Conservation (phyloP, 2,888 invertebrate genomes). For the Heterodera filipjevi region DNA sequence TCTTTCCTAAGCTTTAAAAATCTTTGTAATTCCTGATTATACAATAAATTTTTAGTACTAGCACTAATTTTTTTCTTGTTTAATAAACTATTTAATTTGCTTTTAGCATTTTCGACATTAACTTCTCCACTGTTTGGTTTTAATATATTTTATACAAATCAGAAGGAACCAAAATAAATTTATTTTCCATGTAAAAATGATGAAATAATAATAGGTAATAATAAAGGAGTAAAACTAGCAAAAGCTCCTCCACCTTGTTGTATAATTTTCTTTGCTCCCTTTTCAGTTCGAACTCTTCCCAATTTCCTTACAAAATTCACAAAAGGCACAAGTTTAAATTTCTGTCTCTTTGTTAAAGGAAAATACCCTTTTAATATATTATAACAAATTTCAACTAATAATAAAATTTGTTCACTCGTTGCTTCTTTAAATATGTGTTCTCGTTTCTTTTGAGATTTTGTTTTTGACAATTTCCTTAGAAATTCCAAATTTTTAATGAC, state of each 20-base stretch:
- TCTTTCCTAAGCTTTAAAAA: neutral
- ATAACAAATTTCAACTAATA: constrained; percentile 22
- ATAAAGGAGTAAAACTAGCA: constrained; percentile 11
- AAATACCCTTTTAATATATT: constrained; percentile 18
- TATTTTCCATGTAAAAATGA: neutral
- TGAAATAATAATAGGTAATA: neutral
- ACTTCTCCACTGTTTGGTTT: neutral
- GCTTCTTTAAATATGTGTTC: constrained; percentile 5
- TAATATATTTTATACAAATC: constrained; percentile 26
- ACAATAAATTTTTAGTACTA: neutral
- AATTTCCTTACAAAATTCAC: too few species aligned
- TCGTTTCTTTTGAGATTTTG: constrained; percentile 11
- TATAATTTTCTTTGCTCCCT: too few species aligned
- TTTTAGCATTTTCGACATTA: neutral
- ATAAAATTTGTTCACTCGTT: constrained; percentile 10
- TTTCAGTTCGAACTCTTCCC: too few species aligned
- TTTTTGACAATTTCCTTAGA: neutral
- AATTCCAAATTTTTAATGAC: neutral
- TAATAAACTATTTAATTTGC: neutral
- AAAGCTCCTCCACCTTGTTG: too few species aligned
- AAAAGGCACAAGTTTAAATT: too few species aligned
- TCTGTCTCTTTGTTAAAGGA: neutral
- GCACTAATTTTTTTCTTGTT: neutral
- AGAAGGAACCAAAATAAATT: constrained; percentile 24
- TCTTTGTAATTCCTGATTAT: neutral